Conservation (phyloP, 2,113 vertebrate genomes). For the Macroglossus sobrinus region DNA sequence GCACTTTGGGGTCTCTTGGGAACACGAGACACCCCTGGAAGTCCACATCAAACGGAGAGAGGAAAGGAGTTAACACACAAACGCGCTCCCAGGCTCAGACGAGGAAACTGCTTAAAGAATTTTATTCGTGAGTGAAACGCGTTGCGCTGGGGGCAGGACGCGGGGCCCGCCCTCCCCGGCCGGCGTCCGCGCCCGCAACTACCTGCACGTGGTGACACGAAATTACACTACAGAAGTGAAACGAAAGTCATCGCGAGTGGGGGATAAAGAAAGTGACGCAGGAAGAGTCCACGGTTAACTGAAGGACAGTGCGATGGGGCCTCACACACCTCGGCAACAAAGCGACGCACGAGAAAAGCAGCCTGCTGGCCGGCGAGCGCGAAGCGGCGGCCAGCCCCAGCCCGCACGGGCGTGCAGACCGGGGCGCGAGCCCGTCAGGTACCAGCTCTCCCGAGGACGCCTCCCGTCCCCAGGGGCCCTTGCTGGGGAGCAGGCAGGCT, state of each 20-base stretch:
- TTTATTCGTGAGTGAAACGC: constrained; percentile 93
- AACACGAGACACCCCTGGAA: neutral
- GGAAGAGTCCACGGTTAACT: constrained; percentile 67
- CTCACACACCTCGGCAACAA: constrained; percentile 61
- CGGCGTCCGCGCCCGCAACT: constrained; percentile 81
- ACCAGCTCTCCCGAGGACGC: neutral
- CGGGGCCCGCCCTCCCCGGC: constrained; percentile 72
- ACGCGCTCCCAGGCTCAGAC: neutral
- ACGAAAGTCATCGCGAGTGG: constrained; percentile 79
- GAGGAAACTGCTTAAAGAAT: constrained; percentile 78
- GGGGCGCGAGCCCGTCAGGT: neutral
- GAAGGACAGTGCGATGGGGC: constrained; percentile 69
- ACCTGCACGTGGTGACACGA: constrained; percentile 80
- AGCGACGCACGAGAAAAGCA: constrained; percentile 59
- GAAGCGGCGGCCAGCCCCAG: constrained; percentile 80
- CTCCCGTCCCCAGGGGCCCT: neutral
- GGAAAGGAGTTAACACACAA: neutral
- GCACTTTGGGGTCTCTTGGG: neutral
- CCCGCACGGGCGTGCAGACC: neutral
- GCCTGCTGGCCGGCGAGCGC: constrained; percentile 75
- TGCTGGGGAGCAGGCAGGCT: neutral
- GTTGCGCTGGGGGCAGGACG: constrained; percentile 83
- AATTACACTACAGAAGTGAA: constrained; percentile 85
- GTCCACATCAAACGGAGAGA: neutral
- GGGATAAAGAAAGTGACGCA: constrained; percentile 12